These are phyloP conservation scores for Tenthredo notha DNA, from an alignment of 2,888 invertebrate species.

Conservation along the genomic window DNA sequence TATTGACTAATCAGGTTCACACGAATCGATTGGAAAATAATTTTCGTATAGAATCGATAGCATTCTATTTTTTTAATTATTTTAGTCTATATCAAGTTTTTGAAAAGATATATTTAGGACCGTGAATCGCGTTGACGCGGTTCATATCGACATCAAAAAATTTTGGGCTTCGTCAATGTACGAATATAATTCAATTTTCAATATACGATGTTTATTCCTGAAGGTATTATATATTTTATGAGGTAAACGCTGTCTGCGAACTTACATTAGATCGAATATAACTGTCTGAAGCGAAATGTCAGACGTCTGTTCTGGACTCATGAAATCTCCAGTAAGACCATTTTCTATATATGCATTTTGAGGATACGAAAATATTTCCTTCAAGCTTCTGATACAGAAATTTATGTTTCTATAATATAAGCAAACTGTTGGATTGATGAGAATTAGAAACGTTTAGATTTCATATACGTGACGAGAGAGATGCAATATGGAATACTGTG, in stretches of 20 bases:
- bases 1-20: neutral
- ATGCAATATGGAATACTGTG: neutral
- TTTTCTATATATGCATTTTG: neutral
- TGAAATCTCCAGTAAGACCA: neutral
- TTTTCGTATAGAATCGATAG: neutral
- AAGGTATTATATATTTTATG: neutral
- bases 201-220: neutral
- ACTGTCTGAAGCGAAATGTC: neutral
- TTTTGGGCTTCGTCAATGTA: neutral
- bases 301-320: neutral
- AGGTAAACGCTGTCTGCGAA: neutral
- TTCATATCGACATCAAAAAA: neutral
- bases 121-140: neutral
- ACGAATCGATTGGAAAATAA: neutral
- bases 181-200: neutral
- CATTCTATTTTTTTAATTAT: neutral
- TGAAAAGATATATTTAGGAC: neutral
- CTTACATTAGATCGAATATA: neutral
- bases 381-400: neutral
- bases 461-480: neutral
- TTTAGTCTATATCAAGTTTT: neutral
- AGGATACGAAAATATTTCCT: neutral
- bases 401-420: no score
- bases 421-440: neutral
- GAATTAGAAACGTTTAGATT: neutral